These are phyloP conservation scores for Latrodectus hesperus DNA, from an alignment of 2,888 invertebrate species.

Conservation along the genomic window DNA sequence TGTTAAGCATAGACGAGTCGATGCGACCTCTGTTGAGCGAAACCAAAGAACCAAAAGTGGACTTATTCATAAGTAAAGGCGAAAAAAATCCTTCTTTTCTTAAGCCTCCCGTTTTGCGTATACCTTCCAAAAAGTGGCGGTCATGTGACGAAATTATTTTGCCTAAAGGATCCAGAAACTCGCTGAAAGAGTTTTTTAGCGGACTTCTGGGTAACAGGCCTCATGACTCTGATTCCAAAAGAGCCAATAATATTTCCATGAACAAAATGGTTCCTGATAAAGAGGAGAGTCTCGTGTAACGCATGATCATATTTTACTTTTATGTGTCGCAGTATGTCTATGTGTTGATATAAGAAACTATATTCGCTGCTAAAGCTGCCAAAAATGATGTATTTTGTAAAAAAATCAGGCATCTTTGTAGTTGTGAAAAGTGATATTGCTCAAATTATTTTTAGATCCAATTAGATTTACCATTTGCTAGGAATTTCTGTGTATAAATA, in stretches of 20 bases:
- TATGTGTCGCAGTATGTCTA: too few relatives aligned
- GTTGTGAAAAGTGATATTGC: too few relatives aligned
- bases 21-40: conserved; percentile 49
- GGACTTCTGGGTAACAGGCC: conserved; percentile 49
- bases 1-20: conserved; percentile 61
- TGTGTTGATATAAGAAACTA: too few relatives aligned
- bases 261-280: conserved; percentile 33
- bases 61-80: conserved; percentile 16
- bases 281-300: conserved; percentile 59
- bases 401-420: too few relatives aligned
- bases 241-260: conserved; percentile 48
- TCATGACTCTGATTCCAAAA: conserved; percentile 40
- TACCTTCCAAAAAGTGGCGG: conserved; percentile 66
- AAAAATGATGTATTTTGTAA: too few relatives aligned
- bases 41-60: conserved; percentile 34
- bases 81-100: conserved; percentile 41
- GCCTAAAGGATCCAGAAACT: conserved; percentile 51
- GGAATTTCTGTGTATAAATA: too few relatives aligned
- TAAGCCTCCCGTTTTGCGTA: conserved; percentile 49
- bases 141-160: conserved; percentile 67
- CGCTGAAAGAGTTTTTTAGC: conserved; percentile 65
- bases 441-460: too few relatives aligned
- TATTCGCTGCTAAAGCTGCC: too few relatives aligned
- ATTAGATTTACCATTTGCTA: too few relatives aligned
- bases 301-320: too few relatives aligned